Evolutionary conservation across 2,888 invertebrate species (phyloP), one percentile per base, ranked within the genome.

Genomic region (Ectemnius cavifrons): DNA sequence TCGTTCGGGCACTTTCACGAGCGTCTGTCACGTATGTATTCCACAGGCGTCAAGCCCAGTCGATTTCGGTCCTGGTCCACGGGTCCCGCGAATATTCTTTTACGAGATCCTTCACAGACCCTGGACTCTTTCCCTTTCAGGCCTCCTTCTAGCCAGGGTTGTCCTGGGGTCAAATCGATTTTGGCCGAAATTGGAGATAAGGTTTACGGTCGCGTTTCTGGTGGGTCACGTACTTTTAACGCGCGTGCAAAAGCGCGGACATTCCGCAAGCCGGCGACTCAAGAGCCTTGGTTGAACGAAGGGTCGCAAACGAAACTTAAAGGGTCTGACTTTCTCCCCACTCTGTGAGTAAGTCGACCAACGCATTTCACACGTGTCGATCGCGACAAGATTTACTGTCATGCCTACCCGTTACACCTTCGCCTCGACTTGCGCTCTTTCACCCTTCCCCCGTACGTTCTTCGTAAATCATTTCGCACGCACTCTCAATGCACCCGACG

Each of bases 321-420:
- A 37, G 37, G 37, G 37, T 8, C 37, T 37, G 8, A 37, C 11
- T 37, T 8, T 37, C 58, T 45, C 57, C 14, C 37, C 13, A 8
- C 16, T 20, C 56, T 46, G n/a, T 71, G 81, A 82, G 85, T 86
- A 88, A 86, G 14, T 85, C 81, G 75, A 76, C 84, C 85, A 85
- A 85, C 84, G 88, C 87, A 86, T 89, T 89, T 89, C 89, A 88
- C 89, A 88, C 89, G 87, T 89, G 88, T 89, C 89, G 88, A 89
- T 89, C 88, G 87, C 68, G 74, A 67, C 71, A 86, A 88, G 88
- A 89, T 89, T 89, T 89, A 89, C 87, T 74, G 87, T 84, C 86
- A 82, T 77, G 83, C 75, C 79, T 78, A 66, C 72, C 71, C 52
- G 52, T 52, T 28, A n/a, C 6, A 16, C 63, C 62, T 65, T 71